Percentiles rank a stretch among this genome's conserved stretches.
phyloP scores from a whole-genome alignment of 2,888 invertebrate genomes.

The Oscheius sp. region DNA sequence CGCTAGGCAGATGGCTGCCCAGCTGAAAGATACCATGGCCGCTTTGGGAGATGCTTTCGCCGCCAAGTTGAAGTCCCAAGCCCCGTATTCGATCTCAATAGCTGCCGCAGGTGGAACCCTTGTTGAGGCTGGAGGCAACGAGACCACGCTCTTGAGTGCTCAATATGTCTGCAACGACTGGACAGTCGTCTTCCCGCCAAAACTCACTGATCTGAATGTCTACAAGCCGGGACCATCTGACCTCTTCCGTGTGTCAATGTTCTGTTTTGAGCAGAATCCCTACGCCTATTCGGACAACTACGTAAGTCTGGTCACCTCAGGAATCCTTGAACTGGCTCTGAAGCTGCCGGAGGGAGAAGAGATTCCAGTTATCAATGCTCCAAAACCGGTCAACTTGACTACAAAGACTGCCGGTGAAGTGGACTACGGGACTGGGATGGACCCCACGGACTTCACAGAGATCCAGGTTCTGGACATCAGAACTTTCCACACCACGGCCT shows the following conservation, averaged over 20 bases:
- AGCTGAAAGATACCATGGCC: conserved; percentile 47
- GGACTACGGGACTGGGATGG: not conserved
- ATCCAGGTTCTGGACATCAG: conserved; percentile 53
- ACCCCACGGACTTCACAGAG: not conserved
- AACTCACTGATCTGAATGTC: conserved; percentile 19
- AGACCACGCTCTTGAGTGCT: conserved; percentile 43
- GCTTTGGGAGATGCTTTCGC: conserved; percentile 51
- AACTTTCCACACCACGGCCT: conserved; percentile 56
- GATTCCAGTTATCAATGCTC: conserved; percentile 4
- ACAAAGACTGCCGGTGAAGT: not conserved
- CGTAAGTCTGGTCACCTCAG: conserved; percentile 54
- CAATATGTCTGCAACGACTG: conserved; percentile 50
- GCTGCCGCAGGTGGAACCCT: conserved; percentile 45
- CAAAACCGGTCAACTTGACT: conserved; percentile 2
- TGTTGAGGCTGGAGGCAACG: conserved; percentile 46
- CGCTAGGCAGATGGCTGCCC: conserved; percentile 47
- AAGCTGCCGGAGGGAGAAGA: conserved; percentile 34
- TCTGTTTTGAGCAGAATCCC: conserved; percentile 50
- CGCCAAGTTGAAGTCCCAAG: conserved; percentile 30
- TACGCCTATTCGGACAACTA: conserved; percentile 59
- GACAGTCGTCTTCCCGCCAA: conserved; percentile 35
- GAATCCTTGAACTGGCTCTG: conserved; percentile 53
- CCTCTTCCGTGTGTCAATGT: conserved; percentile 38
- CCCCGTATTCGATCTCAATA: conserved; percentile 33
- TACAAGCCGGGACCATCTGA: conserved; percentile 1